Percentiles rank a stretch among this genome's conserved stretches.
Conservation (phyloP, 2,797 vertebrate species). For the Chanos chanos region DNA sequence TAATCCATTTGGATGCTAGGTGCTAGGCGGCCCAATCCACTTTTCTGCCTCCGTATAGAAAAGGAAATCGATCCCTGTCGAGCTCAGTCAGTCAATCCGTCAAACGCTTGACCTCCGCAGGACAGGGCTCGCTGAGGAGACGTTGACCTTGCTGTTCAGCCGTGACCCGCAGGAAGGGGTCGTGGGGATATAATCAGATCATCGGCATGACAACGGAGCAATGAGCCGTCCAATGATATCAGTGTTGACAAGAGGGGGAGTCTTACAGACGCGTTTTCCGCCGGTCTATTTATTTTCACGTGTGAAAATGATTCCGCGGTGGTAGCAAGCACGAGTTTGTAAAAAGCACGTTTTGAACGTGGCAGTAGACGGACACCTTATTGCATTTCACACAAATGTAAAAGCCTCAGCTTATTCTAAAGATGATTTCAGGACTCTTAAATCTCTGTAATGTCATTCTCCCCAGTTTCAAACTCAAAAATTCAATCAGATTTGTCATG, state of each 20-base stretch:
- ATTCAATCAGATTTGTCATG: no score
- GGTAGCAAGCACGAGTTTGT: no score
- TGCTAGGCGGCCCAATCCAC: slow-evolving; percentile 19
- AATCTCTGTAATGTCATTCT: no score
- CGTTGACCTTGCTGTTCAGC: slow-evolving; percentile 17
- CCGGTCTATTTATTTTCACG: no score
- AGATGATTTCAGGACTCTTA: no score
- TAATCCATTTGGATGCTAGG: slow-evolving; percentile 7
- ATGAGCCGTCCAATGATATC: slow-evolving; percentile 18
- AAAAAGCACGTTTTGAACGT: no score
- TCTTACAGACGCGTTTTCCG: no score
- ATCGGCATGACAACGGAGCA: slow-evolving; percentile 17
- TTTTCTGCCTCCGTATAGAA: slow-evolving; percentile 18
- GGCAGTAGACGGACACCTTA: no score
- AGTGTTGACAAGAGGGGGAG: neutral
- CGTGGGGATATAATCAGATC: slow-evolving; percentile 17
- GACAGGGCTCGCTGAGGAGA: slow-evolving; percentile 20
- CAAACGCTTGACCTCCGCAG: slow-evolving; percentile 26
- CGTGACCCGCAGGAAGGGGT: slow-evolving; percentile 14
- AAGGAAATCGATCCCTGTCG: slow-evolving; percentile 24
- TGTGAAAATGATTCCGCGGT: no score
- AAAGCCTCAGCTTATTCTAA: no score
- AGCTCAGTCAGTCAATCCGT: slow-evolving; percentile 6
- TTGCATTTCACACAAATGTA: no score
- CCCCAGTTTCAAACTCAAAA: no score